Conservation (phyloP, 2,113 vertebrate species). For the Zosterops borbonicus region DNA sequence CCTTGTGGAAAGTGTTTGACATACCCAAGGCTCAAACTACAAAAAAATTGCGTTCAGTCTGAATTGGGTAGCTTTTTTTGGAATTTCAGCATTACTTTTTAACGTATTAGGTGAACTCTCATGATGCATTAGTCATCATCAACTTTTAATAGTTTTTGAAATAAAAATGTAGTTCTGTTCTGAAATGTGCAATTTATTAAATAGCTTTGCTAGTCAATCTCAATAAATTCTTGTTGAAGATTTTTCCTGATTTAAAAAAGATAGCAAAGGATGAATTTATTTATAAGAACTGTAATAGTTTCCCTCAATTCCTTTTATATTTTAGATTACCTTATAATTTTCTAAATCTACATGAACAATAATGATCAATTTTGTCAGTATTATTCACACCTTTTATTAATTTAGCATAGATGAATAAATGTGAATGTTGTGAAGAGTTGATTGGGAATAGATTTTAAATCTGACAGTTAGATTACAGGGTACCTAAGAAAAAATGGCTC, state of each 20-base stretch:
- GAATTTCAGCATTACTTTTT: slow-evolving; percentile 17
- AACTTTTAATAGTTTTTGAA: slow-evolving; percentile 51
- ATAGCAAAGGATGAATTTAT: slow-evolving; percentile 78
- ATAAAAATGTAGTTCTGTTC: slow-evolving; percentile 60
- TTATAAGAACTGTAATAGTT: slow-evolving; percentile 86
- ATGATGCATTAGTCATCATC: slow-evolving; percentile 2
- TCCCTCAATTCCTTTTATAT: slow-evolving; percentile 87
- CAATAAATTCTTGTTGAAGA: slow-evolving; percentile 73
- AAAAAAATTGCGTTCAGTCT: not conserved
- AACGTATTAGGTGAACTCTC: slow-evolving; percentile 32
- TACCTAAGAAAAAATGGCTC: slow-evolving; percentile 88
- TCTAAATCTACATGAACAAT: slow-evolving; percentile 92
- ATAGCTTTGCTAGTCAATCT: slow-evolving; percentile 70
- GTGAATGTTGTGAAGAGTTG: slow-evolving; percentile 96
- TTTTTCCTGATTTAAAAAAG: slow-evolving; percentile 68
- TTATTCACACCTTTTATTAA: slow-evolving; percentile 97
- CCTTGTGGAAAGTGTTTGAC: not conserved
- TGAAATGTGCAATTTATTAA: slow-evolving; percentile 71
- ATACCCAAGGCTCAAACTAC: not conserved
- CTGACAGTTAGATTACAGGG: slow-evolving; percentile 99
- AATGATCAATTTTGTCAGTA: slow-evolving; percentile 90
- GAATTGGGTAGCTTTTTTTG: not conserved
- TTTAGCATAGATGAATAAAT: slow-evolving; percentile 99
- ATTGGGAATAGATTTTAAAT: slow-evolving; percentile 94
- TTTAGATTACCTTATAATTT: slow-evolving; percentile 95